Evolutionary conservation across 2,888 invertebrate species (phyloP), one percentile per base, ranked within the genome.

Genomic region (Pandemis cinnamomeana): DNA sequence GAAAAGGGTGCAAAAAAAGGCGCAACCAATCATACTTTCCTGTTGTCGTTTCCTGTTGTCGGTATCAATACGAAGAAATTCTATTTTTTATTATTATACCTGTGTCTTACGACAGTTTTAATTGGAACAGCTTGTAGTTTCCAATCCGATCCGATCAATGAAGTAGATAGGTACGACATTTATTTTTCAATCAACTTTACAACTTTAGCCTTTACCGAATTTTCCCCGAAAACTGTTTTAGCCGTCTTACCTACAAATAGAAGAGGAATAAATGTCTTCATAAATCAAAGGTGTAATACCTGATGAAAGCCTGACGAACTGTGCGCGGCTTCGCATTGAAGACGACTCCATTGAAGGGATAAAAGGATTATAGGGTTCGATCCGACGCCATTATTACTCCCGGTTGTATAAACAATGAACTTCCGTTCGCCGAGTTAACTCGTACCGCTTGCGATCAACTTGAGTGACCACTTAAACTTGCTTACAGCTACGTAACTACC

Each of bases 291-390:
- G 74, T 74, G 74, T 74, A 74, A 74, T 74, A 71, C 74, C 74
- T 74, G 74, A 74, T 74, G 74, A 74, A 74, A 74, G 74, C 66
- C 71, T 74, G 74, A 74, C 67, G 70, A 71, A 74, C 74, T 71
- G 71, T 71, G 67, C 66, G 46, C 67, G 71, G 74, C 71, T 74
- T 74, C 74, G 64, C 71, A 74, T 74, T 74, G 71, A 75, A 76
- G 71, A 72, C 66, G 58, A 67, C 69, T 75, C 76, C 75, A 76
- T 75, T 77, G 70, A 77, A 63, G 75, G 76, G 76, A 77, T 77
- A 71, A 75, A 75, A 72, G 72, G 76, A 75, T 75, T 75, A 77
- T 75, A 61, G 75, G 48, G 70, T 71, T 75, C 76, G 71, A 74
- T 76, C 70, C 63, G 71, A 63, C 36, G 70, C 72, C 76, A 67